Evolutionary conservation across 2,113 vertebrate genomes (phyloP).

Genomic region (Tachuris rubrigastra): DNA sequence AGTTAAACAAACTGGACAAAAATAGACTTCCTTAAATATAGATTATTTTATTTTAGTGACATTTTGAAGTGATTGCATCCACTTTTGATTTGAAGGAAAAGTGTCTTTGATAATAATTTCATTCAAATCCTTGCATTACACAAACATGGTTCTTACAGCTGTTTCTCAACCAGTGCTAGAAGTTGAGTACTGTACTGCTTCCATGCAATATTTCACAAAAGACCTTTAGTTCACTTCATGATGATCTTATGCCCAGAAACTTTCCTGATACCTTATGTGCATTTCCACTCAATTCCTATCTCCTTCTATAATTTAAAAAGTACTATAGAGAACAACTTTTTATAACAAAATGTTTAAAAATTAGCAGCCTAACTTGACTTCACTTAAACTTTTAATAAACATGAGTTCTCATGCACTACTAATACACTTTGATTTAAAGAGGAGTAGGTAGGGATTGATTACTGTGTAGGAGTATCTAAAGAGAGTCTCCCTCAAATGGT

Average conservation of each 20-base stretch:
- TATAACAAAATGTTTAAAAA: not conserved
- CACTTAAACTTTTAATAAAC: not conserved
- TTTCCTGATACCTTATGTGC: not conserved
- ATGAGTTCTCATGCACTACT: not conserved
- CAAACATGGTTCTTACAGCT: not conserved
- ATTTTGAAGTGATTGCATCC: not conserved
- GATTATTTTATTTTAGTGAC: not conserved
- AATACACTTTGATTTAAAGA: not conserved
- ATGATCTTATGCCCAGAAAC: not conserved
- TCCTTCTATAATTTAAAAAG: not conserved
- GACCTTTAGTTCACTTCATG: not conserved
- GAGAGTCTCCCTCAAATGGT: not conserved
- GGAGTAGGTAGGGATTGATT: not conserved
- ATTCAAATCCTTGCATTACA: not conserved
- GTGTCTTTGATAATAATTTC: not conserved
- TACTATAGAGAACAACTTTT: not conserved
- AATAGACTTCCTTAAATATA: not conserved
- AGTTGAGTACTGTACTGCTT: not conserved
- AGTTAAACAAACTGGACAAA: not conserved
- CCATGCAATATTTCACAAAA: not conserved
- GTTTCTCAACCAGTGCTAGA: not conserved
- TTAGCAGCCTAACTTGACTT: not conserved
- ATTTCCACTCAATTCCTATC: not conserved
- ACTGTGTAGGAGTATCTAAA: not conserved
- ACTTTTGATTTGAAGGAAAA: not conserved